phyloP scores from a whole-genome alignment of 1,140 invertebrate genomes.

The Caenorhabditis latens region DNA sequence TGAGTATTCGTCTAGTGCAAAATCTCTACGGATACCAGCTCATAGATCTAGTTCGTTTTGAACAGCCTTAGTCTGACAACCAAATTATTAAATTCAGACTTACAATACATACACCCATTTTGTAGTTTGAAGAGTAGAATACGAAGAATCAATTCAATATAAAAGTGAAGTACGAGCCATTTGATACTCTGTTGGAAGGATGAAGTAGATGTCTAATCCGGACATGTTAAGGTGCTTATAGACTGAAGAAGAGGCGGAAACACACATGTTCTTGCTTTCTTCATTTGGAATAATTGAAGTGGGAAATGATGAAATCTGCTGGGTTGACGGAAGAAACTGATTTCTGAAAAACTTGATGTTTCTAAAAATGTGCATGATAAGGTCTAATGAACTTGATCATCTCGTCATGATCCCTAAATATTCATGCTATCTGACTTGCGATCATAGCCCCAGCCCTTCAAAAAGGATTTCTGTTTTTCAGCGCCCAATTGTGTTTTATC shows the following conservation, averaged over 20 bases:
- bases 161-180: background rate
- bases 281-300: background rate
- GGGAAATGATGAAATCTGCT: background rate
- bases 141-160: background rate
- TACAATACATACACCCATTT: constrained; percentile 52
- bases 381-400: too few relatives aligned
- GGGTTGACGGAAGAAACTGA: too few relatives aligned
- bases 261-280: background rate
- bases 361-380: too few relatives aligned
- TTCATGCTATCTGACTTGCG: too few relatives aligned
- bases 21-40: too few relatives aligned
- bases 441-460: too few relatives aligned
- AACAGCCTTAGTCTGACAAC: too few relatives aligned
- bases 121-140: too few relatives aligned
- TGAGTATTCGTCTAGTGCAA: too few relatives aligned
- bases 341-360: too few relatives aligned
- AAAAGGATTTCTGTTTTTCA: background rate
- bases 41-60: too few relatives aligned
- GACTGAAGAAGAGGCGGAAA: background rate
- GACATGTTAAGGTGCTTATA: constrained; percentile 30
- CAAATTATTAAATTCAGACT: background rate
- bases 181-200: background rate
- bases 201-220: constrained; percentile 19
- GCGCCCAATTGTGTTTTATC: background rate
- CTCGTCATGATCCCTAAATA: too few relatives aligned